Evolutionary conservation across 2,888 invertebrate genomes (phyloP).

Genomic region (Magallana nippona): DNA sequence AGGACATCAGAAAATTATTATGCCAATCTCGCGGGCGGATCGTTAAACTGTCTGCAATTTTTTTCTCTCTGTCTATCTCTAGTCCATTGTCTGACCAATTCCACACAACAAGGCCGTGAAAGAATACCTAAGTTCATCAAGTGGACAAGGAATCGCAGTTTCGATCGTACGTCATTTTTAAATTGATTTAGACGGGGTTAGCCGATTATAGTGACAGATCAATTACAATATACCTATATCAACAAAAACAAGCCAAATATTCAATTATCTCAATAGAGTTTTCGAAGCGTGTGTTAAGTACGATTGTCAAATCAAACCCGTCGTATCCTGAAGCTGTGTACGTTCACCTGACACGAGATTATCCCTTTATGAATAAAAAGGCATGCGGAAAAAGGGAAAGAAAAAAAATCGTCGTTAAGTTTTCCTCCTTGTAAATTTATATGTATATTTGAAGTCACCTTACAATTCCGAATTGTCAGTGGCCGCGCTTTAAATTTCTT

Average conservation of each 20-base stretch:
- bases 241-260: slow-evolving; percentile 31
- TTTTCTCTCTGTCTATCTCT: not conserved
- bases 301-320: slow-evolving; percentile 16
- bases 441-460: not conserved
- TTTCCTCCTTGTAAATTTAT: not conserved
- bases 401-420: not conserved
- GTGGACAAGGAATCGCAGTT: not conserved
- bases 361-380: slow-evolving; percentile 24
- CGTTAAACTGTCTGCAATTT: not conserved
- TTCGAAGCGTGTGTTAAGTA: slow-evolving; percentile 21
- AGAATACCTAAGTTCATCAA: slow-evolving; percentile 17
- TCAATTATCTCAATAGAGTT: slow-evolving; percentile 25
- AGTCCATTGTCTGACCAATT: not conserved
- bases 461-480: not conserved
- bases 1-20: not conserved
- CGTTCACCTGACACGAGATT: slow-evolving; percentile 18
- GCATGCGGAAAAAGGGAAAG: slow-evolving; percentile 19
- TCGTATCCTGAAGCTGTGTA: slow-evolving; percentile 1
- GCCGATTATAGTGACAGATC: slow-evolving; percentile 27
- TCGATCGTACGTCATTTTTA: slow-evolving; percentile 9
- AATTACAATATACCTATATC: slow-evolving; percentile 23
- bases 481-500: not conserved
- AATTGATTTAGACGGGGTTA: slow-evolving; percentile 17
- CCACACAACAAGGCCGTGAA: not conserved
- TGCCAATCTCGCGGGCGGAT: not conserved